Percentiles rank a stretch among this genome's conserved stretches.
Conservation (phyloP, 2,888 invertebrate species). For the Aquatica leii region DNA sequence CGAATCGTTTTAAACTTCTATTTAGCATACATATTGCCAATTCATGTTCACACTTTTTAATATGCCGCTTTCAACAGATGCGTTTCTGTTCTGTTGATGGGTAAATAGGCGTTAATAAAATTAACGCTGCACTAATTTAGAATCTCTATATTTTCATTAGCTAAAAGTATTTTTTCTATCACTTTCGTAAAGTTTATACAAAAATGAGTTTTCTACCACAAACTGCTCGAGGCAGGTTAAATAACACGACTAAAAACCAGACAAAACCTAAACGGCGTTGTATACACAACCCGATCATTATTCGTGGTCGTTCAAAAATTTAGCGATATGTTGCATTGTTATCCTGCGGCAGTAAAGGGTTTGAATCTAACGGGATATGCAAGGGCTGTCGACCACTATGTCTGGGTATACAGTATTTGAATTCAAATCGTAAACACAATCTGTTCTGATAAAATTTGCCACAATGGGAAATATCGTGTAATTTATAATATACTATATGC, state of each 20-base stretch:
- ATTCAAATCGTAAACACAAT: conserved; percentile 16
- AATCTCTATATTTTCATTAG: neutral
- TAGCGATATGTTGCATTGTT: conserved; percentile 39
- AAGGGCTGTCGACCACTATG: conserved; percentile 12
- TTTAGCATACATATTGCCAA: conserved; percentile 61
- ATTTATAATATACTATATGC: neutral
- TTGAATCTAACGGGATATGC: conserved; percentile 13
- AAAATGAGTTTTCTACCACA: conserved; percentile 43
- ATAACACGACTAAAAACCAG: conserved; percentile 51
- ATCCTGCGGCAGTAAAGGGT: conserved; percentile 29
- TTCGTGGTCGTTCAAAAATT: conserved; percentile 53
- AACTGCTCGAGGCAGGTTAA: conserved; percentile 53
- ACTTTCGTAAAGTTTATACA: too few relatives aligned
- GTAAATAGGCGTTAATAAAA: conserved; percentile 24
- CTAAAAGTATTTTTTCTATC: neutral
- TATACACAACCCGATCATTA: conserved; percentile 48
- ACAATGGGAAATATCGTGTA: conserved; percentile 4
- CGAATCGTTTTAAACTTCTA: conserved; percentile 55
- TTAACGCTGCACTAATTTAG: conserved; percentile 1
- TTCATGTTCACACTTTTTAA: conserved; percentile 56
- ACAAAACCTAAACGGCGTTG: conserved; percentile 51
- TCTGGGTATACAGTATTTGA: conserved; percentile 3
- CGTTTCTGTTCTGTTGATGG: conserved; percentile 18
- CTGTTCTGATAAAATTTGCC: conserved; percentile 16
- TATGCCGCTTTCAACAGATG: conserved; percentile 47